A percentile compares a stretch with the other conserved stretches of the same genome.
These are phyloP conservation scores for Agriopis marginaria DNA, from an alignment of 2,888 invertebrate species.

Conservation along the genomic window DNA sequence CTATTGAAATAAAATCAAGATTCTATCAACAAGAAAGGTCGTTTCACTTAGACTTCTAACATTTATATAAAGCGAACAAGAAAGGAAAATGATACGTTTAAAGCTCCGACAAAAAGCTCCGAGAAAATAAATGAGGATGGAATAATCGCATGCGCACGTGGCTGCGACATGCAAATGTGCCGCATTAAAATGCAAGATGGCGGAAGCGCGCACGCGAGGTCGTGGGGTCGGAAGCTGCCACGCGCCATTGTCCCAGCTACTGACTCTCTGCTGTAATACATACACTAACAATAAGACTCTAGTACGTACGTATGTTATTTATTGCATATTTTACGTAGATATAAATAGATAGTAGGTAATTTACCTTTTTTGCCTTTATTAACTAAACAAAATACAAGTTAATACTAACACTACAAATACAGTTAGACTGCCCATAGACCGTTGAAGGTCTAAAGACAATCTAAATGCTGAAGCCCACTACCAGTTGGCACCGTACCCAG, in stretches of 20 bases:
- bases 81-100: constrained; percentile 23
- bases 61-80: constrained; percentile 2
- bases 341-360: no score
- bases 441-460: no score
- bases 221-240: constrained; percentile 80
- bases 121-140: constrained; percentile 72
- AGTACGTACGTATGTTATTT: neutral
- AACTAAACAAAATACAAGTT: no score
- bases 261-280: constrained; percentile 54
- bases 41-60: constrained; percentile 1
- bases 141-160: constrained; percentile 82
- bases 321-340: no score
- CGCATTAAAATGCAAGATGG: constrained; percentile 84
- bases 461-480: no score
- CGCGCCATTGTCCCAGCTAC: constrained; percentile 82
- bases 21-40: constrained; percentile 12
- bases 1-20: constrained; percentile 2
- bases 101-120: constrained; percentile 38
- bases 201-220: constrained; percentile 85
- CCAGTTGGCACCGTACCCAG: no score
- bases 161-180: constrained; percentile 76
- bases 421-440: no score
- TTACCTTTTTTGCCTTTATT: no score
- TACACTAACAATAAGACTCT: neutral
- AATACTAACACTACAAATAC: no score